Evolutionary conservation across 2,888 invertebrate species (phyloP), one percentile per base, ranked within the genome.

Genomic region (Ernsta delagoae): DNA sequence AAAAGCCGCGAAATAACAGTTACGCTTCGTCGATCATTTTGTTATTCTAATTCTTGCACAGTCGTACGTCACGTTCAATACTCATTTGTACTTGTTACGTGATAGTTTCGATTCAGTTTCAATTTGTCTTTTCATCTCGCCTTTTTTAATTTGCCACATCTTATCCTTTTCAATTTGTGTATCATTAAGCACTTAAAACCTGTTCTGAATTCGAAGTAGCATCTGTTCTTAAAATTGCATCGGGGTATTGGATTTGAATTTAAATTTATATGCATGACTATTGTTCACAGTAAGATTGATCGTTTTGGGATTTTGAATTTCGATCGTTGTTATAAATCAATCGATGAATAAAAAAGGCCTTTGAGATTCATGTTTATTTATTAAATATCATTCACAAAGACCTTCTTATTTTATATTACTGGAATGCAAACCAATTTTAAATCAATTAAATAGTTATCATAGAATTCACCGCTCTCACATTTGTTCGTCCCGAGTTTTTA

Each of bases 11-110:
- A 34, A 45, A 54, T 54, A 65, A 65, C 16, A 50, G 72, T 73
- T 72, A 62, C 71, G 71, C 69, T 72, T 65, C 61, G 67, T 72
- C 65, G 63, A 67, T 68, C 61, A 70, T 71, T 65, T 59, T 54
- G 56, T 70, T 70, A 54, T 65, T 59, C 70, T 70, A 71, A 71
- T 73, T 73, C 68, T 78, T 75, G 73, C 59, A 66, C 50, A 50
- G 59, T 59, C 54, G 63, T 62, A n/a, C 61, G 61, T 61, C 67
- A 67, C 67, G 67, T 67, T 54, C 61, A 39, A 45, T 39, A 61
- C 61, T 61, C 61, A 67, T 67, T 67, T 67, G 56, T 67, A 61
- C 60, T 61, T 67, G 61, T 61, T 68, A 68, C 67, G 67, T 62
- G 67, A 59, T 62, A 62, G 56, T 62, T 68, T 68, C 62, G 41